Evolutionary conservation across 2,797 vertebrate genomes (phyloP).

Genomic region (Spatula versicolor): DNA sequence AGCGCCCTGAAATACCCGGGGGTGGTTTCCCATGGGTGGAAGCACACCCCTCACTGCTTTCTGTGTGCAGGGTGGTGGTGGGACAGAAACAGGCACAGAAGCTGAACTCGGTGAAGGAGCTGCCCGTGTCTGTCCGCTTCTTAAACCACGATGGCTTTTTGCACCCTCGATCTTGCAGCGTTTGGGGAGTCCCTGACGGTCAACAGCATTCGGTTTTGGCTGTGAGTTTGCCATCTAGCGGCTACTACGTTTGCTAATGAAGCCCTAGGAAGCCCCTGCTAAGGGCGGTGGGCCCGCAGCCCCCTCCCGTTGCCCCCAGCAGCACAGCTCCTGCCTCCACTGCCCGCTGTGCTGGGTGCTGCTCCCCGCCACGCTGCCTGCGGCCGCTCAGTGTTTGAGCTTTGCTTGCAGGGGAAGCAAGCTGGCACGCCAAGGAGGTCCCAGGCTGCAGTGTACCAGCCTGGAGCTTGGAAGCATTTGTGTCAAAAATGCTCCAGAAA

Average conservation of each 20-base stretch:
- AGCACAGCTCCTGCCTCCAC: neutral
- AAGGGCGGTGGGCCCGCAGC: neutral
- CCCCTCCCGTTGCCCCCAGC: neutral
- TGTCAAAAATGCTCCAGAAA: neutral
- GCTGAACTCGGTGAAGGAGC: neutral
- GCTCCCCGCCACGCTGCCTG: neutral
- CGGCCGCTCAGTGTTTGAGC: neutral
- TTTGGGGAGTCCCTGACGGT: neutral
- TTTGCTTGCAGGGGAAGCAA: neutral
- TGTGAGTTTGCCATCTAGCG: constrained; percentile 72
- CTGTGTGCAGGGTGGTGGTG: neutral
- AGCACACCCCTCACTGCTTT: neutral
- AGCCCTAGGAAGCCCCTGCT: neutral
- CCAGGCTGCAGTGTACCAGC: neutral
- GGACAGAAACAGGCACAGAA: neutral
- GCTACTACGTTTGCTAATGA: neutral
- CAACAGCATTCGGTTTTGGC: neutral
- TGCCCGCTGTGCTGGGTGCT: neutral
- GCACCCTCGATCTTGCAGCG: neutral
- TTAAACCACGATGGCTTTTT: neutral
- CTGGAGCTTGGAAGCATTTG: neutral
- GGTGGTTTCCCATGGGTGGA: neutral
- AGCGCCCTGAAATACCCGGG: neutral
- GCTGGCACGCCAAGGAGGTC: neutral
- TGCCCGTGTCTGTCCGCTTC: neutral